Percentiles rank a stretch among this genome's conserved stretches.
Conservation (phyloP, 2,888 invertebrate species). For the Eupeodes luniger region DNA sequence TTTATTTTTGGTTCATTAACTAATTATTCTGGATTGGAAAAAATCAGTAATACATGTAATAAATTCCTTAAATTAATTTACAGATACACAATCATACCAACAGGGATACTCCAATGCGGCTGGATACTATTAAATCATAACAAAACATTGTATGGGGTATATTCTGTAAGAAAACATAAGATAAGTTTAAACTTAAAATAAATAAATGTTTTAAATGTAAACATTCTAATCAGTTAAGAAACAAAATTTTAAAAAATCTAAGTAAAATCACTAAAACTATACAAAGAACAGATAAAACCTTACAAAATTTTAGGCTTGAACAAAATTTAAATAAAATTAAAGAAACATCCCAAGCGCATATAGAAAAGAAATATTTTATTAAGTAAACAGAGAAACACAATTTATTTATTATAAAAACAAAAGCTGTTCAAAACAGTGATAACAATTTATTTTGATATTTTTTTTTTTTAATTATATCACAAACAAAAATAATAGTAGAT, state of each 20-base stretch:
- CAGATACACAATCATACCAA: slow-evolving; percentile 83
- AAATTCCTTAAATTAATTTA: slow-evolving; percentile 28
- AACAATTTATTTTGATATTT: slow-evolving; percentile 61
- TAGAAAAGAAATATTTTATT: slow-evolving; percentile 54
- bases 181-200: slow-evolving; percentile 54
- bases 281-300: slow-evolving; percentile 23
- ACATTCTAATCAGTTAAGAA: slow-evolving; percentile 52
- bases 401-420: slow-evolving; percentile 55
- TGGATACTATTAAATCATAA: slow-evolving; percentile 81
- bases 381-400: slow-evolving; percentile 48
- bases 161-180: slow-evolving; percentile 42
- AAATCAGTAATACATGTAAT: neutral
- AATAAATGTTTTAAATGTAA: slow-evolving; percentile 51
- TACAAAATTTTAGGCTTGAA: slow-evolving; percentile 40
- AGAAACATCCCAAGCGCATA: slow-evolving; percentile 30
- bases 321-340: slow-evolving; percentile 46
- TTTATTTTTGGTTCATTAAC: too few relatives aligned
- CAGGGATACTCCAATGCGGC: slow-evolving; percentile 83
- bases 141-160: slow-evolving; percentile 18
- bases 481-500: slow-evolving; percentile 40
- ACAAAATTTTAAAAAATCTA: slow-evolving; percentile 36
- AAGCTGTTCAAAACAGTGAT: slow-evolving; percentile 52
- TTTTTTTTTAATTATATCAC: slow-evolving; percentile 28
- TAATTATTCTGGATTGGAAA: too few relatives aligned
- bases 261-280: slow-evolving; percentile 24